Base-by-base conservation (phyloP, 2,113 vertebrate genomes). In the Oxyruncus cristatus region DNA sequence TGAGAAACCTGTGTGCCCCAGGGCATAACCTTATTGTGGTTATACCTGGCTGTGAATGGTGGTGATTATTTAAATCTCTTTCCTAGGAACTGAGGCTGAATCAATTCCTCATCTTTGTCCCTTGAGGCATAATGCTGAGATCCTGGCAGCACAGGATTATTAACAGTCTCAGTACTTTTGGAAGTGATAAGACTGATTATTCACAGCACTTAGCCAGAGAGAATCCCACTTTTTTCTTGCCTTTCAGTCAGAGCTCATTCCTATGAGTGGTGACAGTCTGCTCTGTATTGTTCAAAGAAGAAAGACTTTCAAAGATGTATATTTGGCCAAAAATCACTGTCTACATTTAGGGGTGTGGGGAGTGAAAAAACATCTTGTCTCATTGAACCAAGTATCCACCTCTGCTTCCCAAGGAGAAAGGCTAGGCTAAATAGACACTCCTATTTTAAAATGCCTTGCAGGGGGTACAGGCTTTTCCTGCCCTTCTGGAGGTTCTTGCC, bases 1-100 rank as follows among this genome's bases (percentile, higher is more conserved):
- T 91, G 91, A 94, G 85, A 93, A 78, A 97, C 79, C 71, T 83
- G 8, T n/a, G 78, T 66, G 85, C 94, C 79, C 75, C 5, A 8
- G 88, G 90, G 77, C 66, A 88, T 30, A 70, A 71, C 61, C 53
- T 93, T 86, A 55, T 37, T 93, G 91, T 91, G 84, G 84, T 92
- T 95, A 50, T 63, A 84, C 47, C 83, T 92, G 42, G 35, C 80
- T 93, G 59, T 5, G 63, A 30, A 78, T 85, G 61, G 46, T 52
- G 56, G 35, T 76, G 83, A 84, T 91, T 89, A 85, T 92, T 93
- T 88, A 82, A 66, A 81, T 78, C 33, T 78, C 87, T 39, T 95
- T 92, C 73, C 47, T 37, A 78, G 65, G 47, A 92, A 61, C 44
- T 30, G 37, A 83, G 68, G 83, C 11, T 75, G 85, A 89, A 91